Base-by-base conservation (phyloP, 2,888 invertebrate genomes). In the Epicampocera succincta region DNA sequence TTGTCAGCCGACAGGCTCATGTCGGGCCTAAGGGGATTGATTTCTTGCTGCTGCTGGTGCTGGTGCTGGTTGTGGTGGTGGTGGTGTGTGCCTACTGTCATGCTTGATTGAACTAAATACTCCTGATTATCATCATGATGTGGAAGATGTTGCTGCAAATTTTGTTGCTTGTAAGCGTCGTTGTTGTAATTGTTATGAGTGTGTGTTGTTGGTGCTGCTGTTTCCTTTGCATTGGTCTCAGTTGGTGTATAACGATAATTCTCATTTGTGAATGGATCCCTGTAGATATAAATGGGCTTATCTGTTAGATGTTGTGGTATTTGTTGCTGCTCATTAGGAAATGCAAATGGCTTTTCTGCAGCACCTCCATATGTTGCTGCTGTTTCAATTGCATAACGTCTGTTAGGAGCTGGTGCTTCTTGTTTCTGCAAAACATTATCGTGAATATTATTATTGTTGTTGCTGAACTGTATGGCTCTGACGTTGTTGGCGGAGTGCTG, bases 91-190 rank as follows among this genome's bases (percentile, higher is more conserved):
- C 85, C 88, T 48, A 89, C 89, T 29, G 87, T 66, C 44, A 89
- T 77, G 56, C 89, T 86, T 29, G 89, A 89, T 56, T 89, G 89
- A 48, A 89, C 89, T n/a, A 88, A 89, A 63, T 88, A 89, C n/a
- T 84, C 86, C 77, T 89, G 89, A 50, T 80, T 80, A 8, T 72
- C 60, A 11, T 85, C 83, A 29, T 33, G 8, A 5, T 84, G 84
- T 17, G 46, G 38, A 13, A 54, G 68, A 17, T 84, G 84, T 15
- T 76, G 75, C n/a, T 80, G 69, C 13, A 50, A 17, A 29, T 77
- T 65, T 44, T 69, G 76, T 61, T 83, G 79, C 25, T 73, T 69
- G 50, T 72, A 76, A 52, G 25, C 65, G 71, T 72, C 61, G 56
- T 44, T 60, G 29, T 78, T 74, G 79, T 80, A 73, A 63, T 73